Conservation (phyloP, 2,113 vertebrate genomes). For the Atherinomorus stipes region DNA sequence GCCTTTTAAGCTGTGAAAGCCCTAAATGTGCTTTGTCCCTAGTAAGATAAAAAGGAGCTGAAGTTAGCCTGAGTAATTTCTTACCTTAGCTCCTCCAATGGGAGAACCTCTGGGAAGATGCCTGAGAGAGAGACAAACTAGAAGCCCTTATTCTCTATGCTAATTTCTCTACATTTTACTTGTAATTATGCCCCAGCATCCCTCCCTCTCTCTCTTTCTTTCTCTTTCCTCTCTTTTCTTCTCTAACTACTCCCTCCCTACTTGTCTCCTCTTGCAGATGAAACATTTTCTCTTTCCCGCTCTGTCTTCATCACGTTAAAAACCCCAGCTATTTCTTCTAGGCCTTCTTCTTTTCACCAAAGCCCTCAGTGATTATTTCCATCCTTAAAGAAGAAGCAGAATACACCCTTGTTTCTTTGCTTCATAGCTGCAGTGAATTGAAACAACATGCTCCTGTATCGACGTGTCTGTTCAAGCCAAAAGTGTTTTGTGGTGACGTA, state of each 20-base stretch:
- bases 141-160: conserved; percentile 74
- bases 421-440: conserved; percentile 57
- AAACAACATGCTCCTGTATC: conserved; percentile 65
- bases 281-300: conserved; percentile 66
- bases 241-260: conserved; percentile 51
- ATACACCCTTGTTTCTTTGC: conserved; percentile 42
- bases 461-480: conserved; percentile 49
- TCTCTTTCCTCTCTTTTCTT: conserved; percentile 49
- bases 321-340: conserved; percentile 53
- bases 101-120: conserved; percentile 75
- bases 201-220: conserved; percentile 51
- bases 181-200: conserved; percentile 77
- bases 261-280: conserved; percentile 69
- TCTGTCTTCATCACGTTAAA: conserved; percentile 65
- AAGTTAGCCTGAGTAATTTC: conserved; percentile 74
- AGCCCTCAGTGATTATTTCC: conserved; percentile 69
- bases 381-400: conserved; percentile 57
- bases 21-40: conserved; percentile 79
- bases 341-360: conserved; percentile 55
- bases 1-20: conserved; percentile 76
- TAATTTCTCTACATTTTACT: conserved; percentile 73
- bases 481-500: conserved; percentile 71
- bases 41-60: conserved; percentile 76
- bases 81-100: conserved; percentile 75
- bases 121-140: conserved; percentile 71